Evolutionary conservation across 2,888 invertebrate genomes (phyloP), one percentile per base, ranked within the genome.

Genomic region (Tetragonula carbonaria): DNA sequence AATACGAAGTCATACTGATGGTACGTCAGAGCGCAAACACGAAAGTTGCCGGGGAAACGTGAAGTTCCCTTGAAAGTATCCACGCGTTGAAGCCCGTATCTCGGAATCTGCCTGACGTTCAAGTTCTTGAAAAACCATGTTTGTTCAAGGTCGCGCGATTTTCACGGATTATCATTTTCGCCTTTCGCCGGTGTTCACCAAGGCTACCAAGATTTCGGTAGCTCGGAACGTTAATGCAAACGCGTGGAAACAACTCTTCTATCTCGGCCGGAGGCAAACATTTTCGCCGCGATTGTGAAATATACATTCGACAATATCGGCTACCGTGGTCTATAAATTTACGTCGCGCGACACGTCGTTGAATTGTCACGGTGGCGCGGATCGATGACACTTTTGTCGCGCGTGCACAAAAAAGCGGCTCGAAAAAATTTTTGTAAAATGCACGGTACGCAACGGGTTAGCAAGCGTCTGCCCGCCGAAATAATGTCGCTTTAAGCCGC

Each of bases 341-440:
- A 28, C 16, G 50, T 38, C 45, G 62, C 8, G 4, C 57, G 16
- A 68, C 55, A 38, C 21, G 28, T 28, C 75, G 74, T 75, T 73
- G 68, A 75, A 84, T 83, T 71, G 81, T 87, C 85, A 74, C 68
- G 76, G 74, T 57, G 14, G 55, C 57, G 14, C 50, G 63, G 53
- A 59, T 67, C 65, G 78, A 76, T 85, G 85, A 87, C 78, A 67
- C 78, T 85, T 78, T 71, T 33, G 28, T n/a, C 74, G 62, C 1
- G 62, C 16, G 23, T 23, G 16, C 23, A 4, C 28, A 16, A 8
- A 16, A 8, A 62, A 16, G 14, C 8, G n/a, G 66, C 28, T 28
- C n/a, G 8, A 8, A 11, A n/a, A 80, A 88, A 75, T 71, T 81
- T 87, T 81, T 67, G 78, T 78, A 84, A 87, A 87, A 87, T 79